These are phyloP conservation scores for Cladopsammia gracilis DNA, from an alignment of 64 coral and sea anemone genomes.

Conservation along the genomic window DNA sequence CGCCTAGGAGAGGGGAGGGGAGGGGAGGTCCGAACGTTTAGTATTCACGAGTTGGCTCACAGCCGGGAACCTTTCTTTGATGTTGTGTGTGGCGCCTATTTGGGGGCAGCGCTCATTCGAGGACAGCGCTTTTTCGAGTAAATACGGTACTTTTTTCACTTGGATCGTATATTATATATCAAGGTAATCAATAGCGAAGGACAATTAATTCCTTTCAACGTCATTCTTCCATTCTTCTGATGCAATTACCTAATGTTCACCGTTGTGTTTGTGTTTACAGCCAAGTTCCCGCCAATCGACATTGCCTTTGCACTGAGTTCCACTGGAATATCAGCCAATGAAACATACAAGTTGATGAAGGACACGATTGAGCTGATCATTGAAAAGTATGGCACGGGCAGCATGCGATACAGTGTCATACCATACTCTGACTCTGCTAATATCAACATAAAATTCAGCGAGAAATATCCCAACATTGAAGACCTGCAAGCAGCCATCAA, in stretches of 20 bases:
- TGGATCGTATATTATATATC: too few relatives aligned
- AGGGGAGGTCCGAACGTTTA: too few relatives aligned
- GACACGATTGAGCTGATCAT: slow-evolving; percentile 40
- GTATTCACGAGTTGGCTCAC: too few relatives aligned
- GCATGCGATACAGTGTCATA: slow-evolving; percentile 41
- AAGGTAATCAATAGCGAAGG: too few relatives aligned
- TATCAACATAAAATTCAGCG: slow-evolving; percentile 24
- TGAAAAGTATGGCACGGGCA: slow-evolving; percentile 47
- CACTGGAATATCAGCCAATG: slow-evolving; percentile 1
- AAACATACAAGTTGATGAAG: slow-evolving; percentile 65
- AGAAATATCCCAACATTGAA: slow-evolving; percentile 17
- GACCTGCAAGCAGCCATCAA: background rate
- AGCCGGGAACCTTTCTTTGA: too few relatives aligned
- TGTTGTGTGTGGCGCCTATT: too few relatives aligned
- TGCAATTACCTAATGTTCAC: background rate
- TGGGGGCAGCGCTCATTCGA: too few relatives aligned
- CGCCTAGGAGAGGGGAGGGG: too few relatives aligned
- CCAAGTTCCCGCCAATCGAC: slow-evolving; percentile 42
- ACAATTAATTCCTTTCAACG: background rate
- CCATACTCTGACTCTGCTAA: background rate
- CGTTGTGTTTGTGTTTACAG: background rate
- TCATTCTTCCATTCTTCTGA: background rate
- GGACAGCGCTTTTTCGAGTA: too few relatives aligned
- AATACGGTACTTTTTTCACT: too few relatives aligned
- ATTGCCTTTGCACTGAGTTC: slow-evolving; percentile 66